phyloP scores from a whole-genome alignment of 2,888 invertebrate species.

The Cordilura impudica region DNA sequence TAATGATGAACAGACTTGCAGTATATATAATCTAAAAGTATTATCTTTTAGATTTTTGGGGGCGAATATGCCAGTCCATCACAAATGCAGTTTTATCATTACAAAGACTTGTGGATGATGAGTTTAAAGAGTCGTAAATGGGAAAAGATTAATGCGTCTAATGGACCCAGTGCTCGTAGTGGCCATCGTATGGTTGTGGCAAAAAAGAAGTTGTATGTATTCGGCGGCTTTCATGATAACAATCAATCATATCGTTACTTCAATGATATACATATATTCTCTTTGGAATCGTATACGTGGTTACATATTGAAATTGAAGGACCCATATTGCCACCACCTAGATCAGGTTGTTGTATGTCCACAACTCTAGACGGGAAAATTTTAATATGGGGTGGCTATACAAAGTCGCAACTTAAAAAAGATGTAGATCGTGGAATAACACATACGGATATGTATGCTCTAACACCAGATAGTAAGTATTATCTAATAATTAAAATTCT shows the following conservation, averaged over 20 bases:
- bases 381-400: conserved; percentile 87
- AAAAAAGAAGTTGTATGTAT: conserved; percentile 89
- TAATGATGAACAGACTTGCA: not conserved
- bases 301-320: conserved; percentile 83
- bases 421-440: conserved; percentile 86
- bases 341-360: conserved; percentile 85
- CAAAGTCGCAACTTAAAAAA: conserved; percentile 85
- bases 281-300: conserved; percentile 89
- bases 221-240: conserved; percentile 96
- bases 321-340: conserved; percentile 83
- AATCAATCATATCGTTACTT: conserved; percentile 91
- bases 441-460: conserved; percentile 84
- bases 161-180: conserved; percentile 90
- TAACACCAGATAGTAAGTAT: conserved; percentile 82
- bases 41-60: conserved; percentile 82
- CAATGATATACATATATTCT: conserved; percentile 91
- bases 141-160: conserved; percentile 87
- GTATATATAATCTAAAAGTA: not conserved
- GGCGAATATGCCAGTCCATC: conserved; percentile 95
- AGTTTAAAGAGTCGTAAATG: conserved; percentile 87
- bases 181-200: conserved; percentile 92
- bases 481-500: not conserved
- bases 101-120: conserved; percentile 93
- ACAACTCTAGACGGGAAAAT: conserved; percentile 81
- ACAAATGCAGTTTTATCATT: conserved; percentile 95